Base-by-base conservation (phyloP, 2,888 invertebrate species). In the Drosophila rellima region DNA sequence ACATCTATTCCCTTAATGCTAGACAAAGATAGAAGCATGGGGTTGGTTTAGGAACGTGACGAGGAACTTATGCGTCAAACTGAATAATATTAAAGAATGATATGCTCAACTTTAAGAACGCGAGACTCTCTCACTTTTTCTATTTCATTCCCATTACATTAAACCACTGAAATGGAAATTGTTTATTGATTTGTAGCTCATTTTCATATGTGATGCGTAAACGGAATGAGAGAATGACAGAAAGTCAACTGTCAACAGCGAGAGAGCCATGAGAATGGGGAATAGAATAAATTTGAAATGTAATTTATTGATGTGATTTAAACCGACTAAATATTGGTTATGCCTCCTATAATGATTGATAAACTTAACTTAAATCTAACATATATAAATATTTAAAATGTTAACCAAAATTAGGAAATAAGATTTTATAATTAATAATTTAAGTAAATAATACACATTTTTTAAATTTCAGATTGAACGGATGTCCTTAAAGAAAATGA, bases 11-110 rank as follows among this genome's bases (percentile, higher is more conserved):
- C 70, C 70, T 42, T 65, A 70, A 61, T 70, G 69, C 68, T 82
- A 85, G 83, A 74, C 72, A 82, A 82, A 79, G 74, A 67, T 50
- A 44, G 74, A 47, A 65, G 70, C 44, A n/a, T 29, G 15, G 23
- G 54, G 39, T 33, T 51, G 48, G 20, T 60, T 20, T 26, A 33
- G 42, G 18, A 51, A 55, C 78, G 84, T 84, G 82, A 81, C 85
- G 50, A 44, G 85, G 40, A 67, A 76, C 64, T 79, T 79, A 39
- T 51, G 48, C 63, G 47, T 62, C 55, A 50, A 51, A 55, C 55
- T 61, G 65, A 48, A 56, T 81, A 59, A 66, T 62, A 64, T 82
- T 82, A 70, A 84, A 87, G 86, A 35, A 60, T 40, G 42, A 56
- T 48, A 33, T 26, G 55, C 37, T 8, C 13, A 7, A 39, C 73